phyloP scores from a whole-genome alignment of 2,113 vertebrate genomes.

The Heloderma charlesbogerti region DNA sequence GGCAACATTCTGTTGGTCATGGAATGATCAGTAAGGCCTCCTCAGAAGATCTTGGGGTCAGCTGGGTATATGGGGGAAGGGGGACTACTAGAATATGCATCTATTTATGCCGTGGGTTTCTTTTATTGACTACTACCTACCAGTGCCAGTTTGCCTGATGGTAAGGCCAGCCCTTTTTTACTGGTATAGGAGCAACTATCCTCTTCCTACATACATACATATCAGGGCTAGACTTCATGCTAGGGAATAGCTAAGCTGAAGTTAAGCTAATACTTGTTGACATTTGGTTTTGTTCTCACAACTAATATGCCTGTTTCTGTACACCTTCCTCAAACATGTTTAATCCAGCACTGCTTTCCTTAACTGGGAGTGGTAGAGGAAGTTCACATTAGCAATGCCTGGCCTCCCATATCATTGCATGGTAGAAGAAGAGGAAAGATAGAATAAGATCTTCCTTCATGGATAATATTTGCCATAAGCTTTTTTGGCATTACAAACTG shows the following conservation, averaged over 20 bases:
- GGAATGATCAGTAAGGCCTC: no score
- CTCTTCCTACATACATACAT: not conserved
- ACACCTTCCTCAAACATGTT: not conserved
- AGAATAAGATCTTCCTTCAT: not conserved
- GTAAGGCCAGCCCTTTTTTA: no score
- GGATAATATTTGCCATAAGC: slow-evolving; percentile 8
- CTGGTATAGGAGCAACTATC: not conserved
- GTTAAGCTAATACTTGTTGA: not conserved
- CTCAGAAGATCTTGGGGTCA: no score
- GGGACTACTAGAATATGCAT: not conserved
- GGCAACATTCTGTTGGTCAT: no score
- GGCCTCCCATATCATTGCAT: not conserved
- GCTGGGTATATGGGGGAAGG: no score
- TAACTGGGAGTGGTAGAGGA: not conserved
- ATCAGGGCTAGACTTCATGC: not conserved
- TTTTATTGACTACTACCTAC: not conserved
- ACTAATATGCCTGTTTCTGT: not conserved
- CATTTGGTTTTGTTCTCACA: not conserved
- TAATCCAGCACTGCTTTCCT: not conserved
- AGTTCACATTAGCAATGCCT: not conserved
- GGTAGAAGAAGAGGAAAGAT: not conserved
- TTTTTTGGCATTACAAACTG: slow-evolving; percentile 1
- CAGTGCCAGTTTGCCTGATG: not conserved
- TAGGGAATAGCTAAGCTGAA: not conserved
- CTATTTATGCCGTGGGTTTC: no score